Evolutionary conservation across 53 echinoderm and acorn worm genomes (phyloP).

Genomic region (Paelopatides confundens): DNA sequence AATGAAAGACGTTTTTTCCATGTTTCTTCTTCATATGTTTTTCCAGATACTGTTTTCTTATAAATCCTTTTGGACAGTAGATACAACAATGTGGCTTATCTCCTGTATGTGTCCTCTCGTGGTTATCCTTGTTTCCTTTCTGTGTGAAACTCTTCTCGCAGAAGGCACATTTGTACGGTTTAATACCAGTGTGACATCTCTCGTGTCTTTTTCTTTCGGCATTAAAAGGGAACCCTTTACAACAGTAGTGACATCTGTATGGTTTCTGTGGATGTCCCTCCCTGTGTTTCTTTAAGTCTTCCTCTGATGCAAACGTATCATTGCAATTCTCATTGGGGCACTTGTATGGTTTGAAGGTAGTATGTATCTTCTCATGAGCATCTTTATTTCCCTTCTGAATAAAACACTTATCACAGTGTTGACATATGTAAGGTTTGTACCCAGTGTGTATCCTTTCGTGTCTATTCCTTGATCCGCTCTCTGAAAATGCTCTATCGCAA

Average conservation of each 20-base stretch:
- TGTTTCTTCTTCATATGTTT: constrained; percentile 40
- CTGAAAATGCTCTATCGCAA: constrained; percentile 33
- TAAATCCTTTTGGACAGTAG: background rate
- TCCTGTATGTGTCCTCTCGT: constrained; percentile 40
- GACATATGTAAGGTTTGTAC: constrained; percentile 23
- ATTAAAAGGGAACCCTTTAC: constrained; percentile 35
- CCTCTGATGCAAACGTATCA: constrained; percentile 24
- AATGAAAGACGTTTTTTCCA: background rate
- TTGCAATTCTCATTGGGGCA: constrained; percentile 30
- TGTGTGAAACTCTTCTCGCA: constrained; percentile 27
- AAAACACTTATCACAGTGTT: background rate
- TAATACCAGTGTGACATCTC: constrained; percentile 31
- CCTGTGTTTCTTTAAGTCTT: background rate
- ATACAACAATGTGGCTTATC: constrained; percentile 27
- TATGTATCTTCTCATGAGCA: constrained; percentile 39
- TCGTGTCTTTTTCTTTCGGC: constrained; percentile 34
- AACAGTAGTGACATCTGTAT: constrained; percentile 34
- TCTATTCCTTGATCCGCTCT: constrained; percentile 15
- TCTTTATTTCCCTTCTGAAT: constrained; percentile 40
- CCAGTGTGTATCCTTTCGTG: constrained; percentile 35
- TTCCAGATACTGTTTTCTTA: constrained; percentile 26
- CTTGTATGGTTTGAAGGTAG: constrained; percentile 28
- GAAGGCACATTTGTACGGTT: constrained; percentile 17
- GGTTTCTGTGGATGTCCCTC: constrained; percentile 34
- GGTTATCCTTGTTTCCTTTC: constrained; percentile 33